These are phyloP conservation scores for Phaonia tiefii DNA, from an alignment of 2,888 invertebrate genomes.

Conservation along the genomic window DNA sequence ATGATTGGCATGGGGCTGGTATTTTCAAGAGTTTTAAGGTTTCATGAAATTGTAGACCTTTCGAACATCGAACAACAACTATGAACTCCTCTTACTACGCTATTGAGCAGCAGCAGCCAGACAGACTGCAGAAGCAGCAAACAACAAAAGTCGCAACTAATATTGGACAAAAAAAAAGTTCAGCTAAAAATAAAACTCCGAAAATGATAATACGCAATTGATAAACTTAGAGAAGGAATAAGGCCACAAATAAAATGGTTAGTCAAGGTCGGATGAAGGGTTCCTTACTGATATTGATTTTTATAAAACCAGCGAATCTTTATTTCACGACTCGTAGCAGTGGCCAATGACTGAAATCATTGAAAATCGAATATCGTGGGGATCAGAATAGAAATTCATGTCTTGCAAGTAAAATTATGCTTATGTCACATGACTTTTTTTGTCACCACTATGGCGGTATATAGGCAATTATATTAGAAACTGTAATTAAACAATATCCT, in stretches of 20 bases:
- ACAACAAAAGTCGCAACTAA: conserved; percentile 49
- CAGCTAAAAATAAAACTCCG: conserved; percentile 27
- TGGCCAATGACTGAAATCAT: too few relatives aligned
- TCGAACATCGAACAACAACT: conserved; percentile 21
- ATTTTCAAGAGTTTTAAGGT: conserved; percentile 65
- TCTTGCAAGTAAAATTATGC: too few relatives aligned
- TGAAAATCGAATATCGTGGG: too few relatives aligned
- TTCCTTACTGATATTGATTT: too few relatives aligned
- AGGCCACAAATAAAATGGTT: background rate
- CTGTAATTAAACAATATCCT: too few relatives aligned
- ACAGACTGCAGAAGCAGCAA: background rate
- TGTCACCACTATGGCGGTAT: too few relatives aligned
- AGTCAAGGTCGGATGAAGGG: background rate
- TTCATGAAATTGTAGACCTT: conserved; percentile 66
- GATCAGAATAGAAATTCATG: too few relatives aligned
- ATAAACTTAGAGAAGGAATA: background rate
- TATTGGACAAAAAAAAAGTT: conserved; percentile 42
- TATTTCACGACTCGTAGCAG: too few relatives aligned
- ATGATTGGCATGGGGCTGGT: conserved; percentile 67
- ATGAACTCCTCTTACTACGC: conserved; percentile 15
- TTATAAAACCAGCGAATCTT: too few relatives aligned
- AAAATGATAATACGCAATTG: conserved; percentile 14
- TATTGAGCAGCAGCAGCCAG: too few relatives aligned
- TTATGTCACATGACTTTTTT: too few relatives aligned
- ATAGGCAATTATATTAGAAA: too few relatives aligned